A percentile compares a stretch with the other conserved stretches of the same genome.
phyloP scores from a whole-genome alignment of 2,113 vertebrate genomes.

The Girardinichthys multiradiatus region DNA sequence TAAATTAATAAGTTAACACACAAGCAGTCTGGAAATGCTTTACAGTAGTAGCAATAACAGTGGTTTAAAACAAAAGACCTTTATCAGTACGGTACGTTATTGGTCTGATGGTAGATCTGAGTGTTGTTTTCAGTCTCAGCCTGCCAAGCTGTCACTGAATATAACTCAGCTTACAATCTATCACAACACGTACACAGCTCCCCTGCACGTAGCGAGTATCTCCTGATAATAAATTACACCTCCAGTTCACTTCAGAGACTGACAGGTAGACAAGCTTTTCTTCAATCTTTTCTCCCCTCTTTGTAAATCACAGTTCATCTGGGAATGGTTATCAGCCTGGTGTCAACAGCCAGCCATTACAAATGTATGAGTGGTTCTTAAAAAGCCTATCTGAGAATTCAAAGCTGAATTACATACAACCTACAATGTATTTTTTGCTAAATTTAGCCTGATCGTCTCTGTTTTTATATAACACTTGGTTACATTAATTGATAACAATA shows the following conservation, averaged over 20 bases:
- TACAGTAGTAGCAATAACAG: slow-evolving; percentile 82
- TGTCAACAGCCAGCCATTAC: slow-evolving; percentile 38
- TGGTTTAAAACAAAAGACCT: slow-evolving; percentile 68
- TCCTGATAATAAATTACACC: slow-evolving; percentile 78
- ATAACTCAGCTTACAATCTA: slow-evolving; percentile 73
- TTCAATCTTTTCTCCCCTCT: slow-evolving; percentile 62
- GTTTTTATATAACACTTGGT: slow-evolving; percentile 37
- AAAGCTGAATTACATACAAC: slow-evolving; percentile 49
- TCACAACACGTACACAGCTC: slow-evolving; percentile 70
- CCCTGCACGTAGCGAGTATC: slow-evolving; percentile 63
- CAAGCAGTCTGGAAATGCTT: slow-evolving; percentile 89
- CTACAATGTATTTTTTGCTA: slow-evolving; percentile 48
- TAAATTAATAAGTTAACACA: slow-evolving; percentile 99
- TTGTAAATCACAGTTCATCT: slow-evolving; percentile 57
- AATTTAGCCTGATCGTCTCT: slow-evolving; percentile 53
- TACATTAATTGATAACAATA: slow-evolving; percentile 60
- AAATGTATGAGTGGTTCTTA: slow-evolving; percentile 42
- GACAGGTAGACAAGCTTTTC: slow-evolving; percentile 57
- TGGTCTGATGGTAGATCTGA: slow-evolving; percentile 60
- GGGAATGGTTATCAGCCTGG: slow-evolving; percentile 42
- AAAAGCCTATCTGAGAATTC: slow-evolving; percentile 41
- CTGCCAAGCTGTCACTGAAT: slow-evolving; percentile 58
- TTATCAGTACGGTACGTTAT: slow-evolving; percentile 71
- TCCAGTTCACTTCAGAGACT: slow-evolving; percentile 66
- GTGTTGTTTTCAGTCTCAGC: slow-evolving; percentile 49